phyloP scores from a whole-genome alignment of 2,113 vertebrate genomes.

The Tupaia chinensis region DNA sequence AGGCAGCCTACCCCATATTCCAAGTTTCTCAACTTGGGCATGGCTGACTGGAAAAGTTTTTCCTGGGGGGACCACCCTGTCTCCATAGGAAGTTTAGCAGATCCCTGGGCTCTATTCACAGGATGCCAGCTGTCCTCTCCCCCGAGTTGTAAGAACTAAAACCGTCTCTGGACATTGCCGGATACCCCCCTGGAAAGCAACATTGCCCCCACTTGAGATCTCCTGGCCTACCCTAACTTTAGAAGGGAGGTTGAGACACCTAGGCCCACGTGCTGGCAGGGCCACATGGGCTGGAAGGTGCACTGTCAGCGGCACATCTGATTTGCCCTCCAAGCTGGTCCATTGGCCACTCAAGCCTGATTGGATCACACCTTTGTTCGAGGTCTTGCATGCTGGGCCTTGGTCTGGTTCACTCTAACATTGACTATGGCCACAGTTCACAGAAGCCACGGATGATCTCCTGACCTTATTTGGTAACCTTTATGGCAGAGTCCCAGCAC shows the following conservation, averaged over 20 bases:
- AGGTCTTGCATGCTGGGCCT: not conserved
- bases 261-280: not conserved
- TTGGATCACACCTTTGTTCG: not conserved
- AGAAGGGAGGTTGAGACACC: not conserved
- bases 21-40: not conserved
- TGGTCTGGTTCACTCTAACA: not conserved
- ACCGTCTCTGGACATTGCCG: not conserved
- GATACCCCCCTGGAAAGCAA: not conserved
- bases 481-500: not conserved
- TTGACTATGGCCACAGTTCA: not conserved
- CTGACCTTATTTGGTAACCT: not conserved
- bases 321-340: not conserved
- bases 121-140: not conserved
- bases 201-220: not conserved
- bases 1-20: not conserved
- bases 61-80: too few species aligned
- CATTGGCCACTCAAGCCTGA: not conserved
- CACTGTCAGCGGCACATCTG: not conserved
- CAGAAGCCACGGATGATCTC: not conserved
- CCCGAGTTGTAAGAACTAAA: not conserved
- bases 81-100: not conserved
- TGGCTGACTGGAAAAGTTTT: not conserved
- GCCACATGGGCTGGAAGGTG: not conserved
- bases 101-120: not conserved
- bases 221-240: not conserved